phyloP scores from a whole-genome alignment of 2,797 vertebrate genomes.

The Aeoliscus strigatus region DNA sequence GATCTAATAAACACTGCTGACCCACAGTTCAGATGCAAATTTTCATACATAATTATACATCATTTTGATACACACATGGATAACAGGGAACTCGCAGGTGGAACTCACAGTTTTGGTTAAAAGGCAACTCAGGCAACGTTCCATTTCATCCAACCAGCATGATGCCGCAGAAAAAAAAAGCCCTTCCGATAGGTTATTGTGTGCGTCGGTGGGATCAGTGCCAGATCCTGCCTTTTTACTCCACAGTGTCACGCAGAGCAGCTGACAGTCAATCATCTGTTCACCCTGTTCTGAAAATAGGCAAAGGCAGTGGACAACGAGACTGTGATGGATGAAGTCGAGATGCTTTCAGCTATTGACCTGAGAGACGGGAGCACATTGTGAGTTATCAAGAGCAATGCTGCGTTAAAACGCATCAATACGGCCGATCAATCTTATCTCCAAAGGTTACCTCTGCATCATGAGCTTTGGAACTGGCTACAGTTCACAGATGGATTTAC shows the following conservation, averaged over 20 bases:
- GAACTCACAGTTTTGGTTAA: too few relatives aligned
- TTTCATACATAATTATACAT: too few relatives aligned
- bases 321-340: slow-evolving; percentile 55
- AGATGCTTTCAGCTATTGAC: slow-evolving; percentile 58
- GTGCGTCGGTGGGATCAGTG: slow-evolving; percentile 20
- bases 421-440: slow-evolving; percentile 28
- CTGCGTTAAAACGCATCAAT: slow-evolving; percentile 43
- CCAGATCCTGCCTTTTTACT: slow-evolving; percentile 31
- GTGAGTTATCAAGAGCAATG: slow-evolving; percentile 48
- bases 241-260: slow-evolving; percentile 25
- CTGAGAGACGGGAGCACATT: slow-evolving; percentile 35
- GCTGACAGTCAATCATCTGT: slow-evolving; percentile 61
- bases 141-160: slow-evolving; percentile 35
- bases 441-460: slow-evolving; percentile 34
- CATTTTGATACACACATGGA: too few relatives aligned
- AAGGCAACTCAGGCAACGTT: too few relatives aligned
- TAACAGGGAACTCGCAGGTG: too few relatives aligned
- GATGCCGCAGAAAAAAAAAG: slow-evolving; percentile 24
- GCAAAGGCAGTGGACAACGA: slow-evolving; percentile 34
- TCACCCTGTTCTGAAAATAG: slow-evolving; percentile 28
- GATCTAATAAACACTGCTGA: too few relatives aligned
- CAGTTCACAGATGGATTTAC: slow-evolving; percentile 22
- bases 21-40: too few relatives aligned
- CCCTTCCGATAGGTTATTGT: slow-evolving; percentile 29
- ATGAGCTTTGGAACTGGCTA: slow-evolving; percentile 5